Evolutionary conservation across 2,113 vertebrate genomes (phyloP).

Genomic region (Engystomops pustulosus): DNA sequence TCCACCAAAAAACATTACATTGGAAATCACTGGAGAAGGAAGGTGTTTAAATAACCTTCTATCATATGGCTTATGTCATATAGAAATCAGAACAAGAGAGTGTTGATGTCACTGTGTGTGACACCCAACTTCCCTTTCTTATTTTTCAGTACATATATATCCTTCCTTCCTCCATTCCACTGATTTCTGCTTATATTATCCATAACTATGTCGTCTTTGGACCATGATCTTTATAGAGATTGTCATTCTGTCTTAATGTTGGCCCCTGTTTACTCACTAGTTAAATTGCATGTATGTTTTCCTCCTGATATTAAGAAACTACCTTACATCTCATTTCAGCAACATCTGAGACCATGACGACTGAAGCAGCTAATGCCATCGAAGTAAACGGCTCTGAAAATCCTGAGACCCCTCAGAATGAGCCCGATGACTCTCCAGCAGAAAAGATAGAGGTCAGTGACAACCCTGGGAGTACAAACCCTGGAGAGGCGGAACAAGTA

Average conservation of each 20-base stretch:
- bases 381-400: constrained; percentile 86
- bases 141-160: background rate
- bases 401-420: constrained; percentile 68
- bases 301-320: background rate
- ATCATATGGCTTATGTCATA: background rate
- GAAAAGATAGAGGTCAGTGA: background rate
- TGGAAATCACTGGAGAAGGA: background rate
- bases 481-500: constrained; percentile 67
- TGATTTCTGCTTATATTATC: background rate
- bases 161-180: constrained; percentile 31
- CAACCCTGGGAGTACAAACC: constrained; percentile 50
- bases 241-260: background rate
- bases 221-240: background rate
- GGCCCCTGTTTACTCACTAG: background rate
- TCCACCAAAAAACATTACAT: background rate
- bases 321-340: constrained; percentile 71
- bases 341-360: constrained; percentile 85
- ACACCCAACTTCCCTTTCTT: background rate
- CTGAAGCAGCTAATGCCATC: constrained; percentile 83
- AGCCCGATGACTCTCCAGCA: constrained; percentile 61
- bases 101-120: background rate
- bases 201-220: background rate
- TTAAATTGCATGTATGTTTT: background rate
- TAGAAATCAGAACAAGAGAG: background rate
- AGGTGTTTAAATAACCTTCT: background rate